These are phyloP conservation scores for Hassar affinis DNA, from an alignment of 2,113 vertebrate genomes.

Conservation along the genomic window DNA sequence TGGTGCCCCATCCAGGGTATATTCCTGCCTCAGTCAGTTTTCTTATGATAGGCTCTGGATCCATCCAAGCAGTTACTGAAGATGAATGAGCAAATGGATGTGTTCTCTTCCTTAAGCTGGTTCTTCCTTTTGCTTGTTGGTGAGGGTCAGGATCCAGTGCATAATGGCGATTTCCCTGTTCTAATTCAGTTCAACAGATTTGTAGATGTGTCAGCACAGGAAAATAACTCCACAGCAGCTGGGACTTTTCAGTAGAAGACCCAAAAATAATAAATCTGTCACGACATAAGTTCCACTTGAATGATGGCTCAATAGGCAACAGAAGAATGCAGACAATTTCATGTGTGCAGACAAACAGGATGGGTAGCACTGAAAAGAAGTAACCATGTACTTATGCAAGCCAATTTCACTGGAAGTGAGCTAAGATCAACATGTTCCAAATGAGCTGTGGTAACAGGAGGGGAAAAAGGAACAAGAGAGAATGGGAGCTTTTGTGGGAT, in stretches of 20 bases:
- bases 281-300: neutral
- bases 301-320: neutral
- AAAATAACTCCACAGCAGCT: neutral
- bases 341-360: neutral
- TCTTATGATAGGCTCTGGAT: neutral
- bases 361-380: neutral
- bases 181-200: neutral
- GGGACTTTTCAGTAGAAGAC: neutral
- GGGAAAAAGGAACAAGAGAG: neutral
- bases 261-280: neutral
- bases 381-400: neutral
- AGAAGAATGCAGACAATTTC: neutral
- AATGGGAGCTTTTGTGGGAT: neutral
- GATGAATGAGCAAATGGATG: neutral
- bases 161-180: neutral
- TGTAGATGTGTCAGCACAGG: neutral
- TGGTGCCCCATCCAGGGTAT: neutral
- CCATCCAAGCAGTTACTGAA: neutral
- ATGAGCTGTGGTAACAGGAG: neutral
- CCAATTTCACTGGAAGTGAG: neutral
- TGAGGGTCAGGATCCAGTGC: neutral
- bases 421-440: slow-evolving; percentile 23
- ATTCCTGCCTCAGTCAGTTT: neutral
- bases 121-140: neutral
- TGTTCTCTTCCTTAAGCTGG: neutral